A percentile compares a stretch with the other conserved stretches of the same genome.
phyloP scores from a whole-genome alignment of 2,888 invertebrate genomes.

The Halictus quadricinctus region DNA sequence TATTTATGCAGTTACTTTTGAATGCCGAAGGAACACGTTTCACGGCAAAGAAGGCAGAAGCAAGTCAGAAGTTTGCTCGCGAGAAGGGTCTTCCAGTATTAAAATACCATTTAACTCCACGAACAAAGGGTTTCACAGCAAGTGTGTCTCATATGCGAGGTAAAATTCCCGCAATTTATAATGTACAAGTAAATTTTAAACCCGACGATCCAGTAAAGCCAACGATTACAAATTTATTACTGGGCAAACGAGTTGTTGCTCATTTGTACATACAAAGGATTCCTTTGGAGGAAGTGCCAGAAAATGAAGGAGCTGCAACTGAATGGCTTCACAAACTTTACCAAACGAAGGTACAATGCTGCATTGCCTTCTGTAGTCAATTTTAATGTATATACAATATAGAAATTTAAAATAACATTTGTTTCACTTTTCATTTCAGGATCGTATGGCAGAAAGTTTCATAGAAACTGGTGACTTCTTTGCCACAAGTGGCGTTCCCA shows the following conservation, averaged over 20 bases:
- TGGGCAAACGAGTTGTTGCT: slow-evolving; percentile 88
- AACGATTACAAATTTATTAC: slow-evolving; percentile 90
- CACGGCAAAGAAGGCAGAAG: slow-evolving; percentile 92
- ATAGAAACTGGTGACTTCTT: slow-evolving; percentile 91
- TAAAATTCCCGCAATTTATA: slow-evolving; percentile 92
- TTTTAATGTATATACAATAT: background rate
- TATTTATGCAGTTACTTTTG: slow-evolving; percentile 87
- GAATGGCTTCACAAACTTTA: slow-evolving; percentile 93
- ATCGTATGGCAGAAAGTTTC: slow-evolving; percentile 89
- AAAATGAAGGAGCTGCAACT: slow-evolving; percentile 89
- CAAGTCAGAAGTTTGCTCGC: slow-evolving; percentile 93
- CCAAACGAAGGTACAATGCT: slow-evolving; percentile 87
- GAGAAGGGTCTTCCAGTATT: slow-evolving; percentile 92
- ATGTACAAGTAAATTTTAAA: slow-evolving; percentile 90
- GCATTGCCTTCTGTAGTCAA: background rate
- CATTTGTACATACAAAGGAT: slow-evolving; percentile 92
- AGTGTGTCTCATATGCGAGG: slow-evolving; percentile 92
- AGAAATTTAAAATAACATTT: background rate
- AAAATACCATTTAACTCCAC: slow-evolving; percentile 95
- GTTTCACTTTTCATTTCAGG: slow-evolving; percentile 82
- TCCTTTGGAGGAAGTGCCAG: slow-evolving; percentile 91
- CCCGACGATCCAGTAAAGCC: slow-evolving; percentile 87
- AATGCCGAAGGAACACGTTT: slow-evolving; percentile 98
- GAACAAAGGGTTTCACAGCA: slow-evolving; percentile 96
- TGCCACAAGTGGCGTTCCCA: slow-evolving; percentile 88